phyloP scores from a whole-genome alignment of 2,888 invertebrate species.

The Metellina segmentata region DNA sequence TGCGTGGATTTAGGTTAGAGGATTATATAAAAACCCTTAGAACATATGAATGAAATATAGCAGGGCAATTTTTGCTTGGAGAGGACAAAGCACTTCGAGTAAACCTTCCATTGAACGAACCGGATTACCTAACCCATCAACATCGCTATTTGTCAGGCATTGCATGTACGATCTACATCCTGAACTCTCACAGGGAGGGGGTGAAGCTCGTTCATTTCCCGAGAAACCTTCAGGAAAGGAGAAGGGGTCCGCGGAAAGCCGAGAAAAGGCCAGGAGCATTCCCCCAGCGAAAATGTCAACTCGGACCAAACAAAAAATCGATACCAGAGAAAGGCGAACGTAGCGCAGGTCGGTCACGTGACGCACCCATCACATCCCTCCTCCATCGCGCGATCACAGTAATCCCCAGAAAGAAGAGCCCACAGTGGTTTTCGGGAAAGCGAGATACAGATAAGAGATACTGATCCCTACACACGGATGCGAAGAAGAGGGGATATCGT shows the following conservation, averaged over 20 bases:
- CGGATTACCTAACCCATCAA: too few species aligned
- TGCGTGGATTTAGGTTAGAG: too few species aligned
- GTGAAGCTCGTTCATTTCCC: background rate
- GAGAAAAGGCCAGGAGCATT: conserved; percentile 10
- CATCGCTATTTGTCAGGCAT: background rate
- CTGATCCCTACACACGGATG: background rate
- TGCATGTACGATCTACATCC: background rate
- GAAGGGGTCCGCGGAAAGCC: background rate
- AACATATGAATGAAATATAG: too few species aligned
- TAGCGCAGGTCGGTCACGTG: background rate
- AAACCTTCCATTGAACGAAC: too few species aligned
- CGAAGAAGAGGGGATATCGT: background rate
- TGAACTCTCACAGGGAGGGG: background rate
- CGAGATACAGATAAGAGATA: too few species aligned
- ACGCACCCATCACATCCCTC: background rate
- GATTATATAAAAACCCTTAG: too few species aligned
- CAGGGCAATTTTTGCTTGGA: too few species aligned
- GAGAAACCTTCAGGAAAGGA: background rate
- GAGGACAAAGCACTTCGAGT: too few species aligned
- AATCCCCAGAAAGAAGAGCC: background rate
- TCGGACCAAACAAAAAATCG: conserved; percentile 58
- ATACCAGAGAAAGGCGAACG: conserved; percentile 3
- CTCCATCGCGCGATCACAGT: background rate
- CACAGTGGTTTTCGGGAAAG: background rate
- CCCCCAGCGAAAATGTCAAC: conserved; percentile 60